Evolutionary conservation across 2,113 vertebrate species (phyloP), one percentile per base, ranked within the genome.

Genomic region (Sarotherodon lohbergeri): DNA sequence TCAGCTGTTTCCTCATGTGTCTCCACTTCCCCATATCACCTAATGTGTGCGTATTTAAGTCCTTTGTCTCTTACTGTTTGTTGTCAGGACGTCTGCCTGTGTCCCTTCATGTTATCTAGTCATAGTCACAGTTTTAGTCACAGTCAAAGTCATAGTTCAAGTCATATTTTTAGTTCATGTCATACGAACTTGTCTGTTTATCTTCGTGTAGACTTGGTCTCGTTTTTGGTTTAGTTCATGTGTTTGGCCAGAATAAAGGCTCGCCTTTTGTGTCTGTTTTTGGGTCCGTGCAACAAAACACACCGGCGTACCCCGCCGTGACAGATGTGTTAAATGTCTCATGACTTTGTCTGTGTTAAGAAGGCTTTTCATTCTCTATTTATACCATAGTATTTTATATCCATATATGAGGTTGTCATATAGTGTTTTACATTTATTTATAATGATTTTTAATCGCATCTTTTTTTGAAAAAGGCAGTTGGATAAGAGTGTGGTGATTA

Each of bases 11-110:
- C 59, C 59, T 63, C 29, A 34, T 34, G 29, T 63, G 59, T 63
- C 0, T 63, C 29, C 59, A 63, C 59, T 63, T 63, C 32, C 32
- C 17, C 5, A 4, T 34, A 63, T 63, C 59, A 63, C 9, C 59
- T 19, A 29, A 63, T 34, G 5, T 63, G 59, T 63, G 59, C 16
- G 9, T 63, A 63, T 63, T 63, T 63, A 63, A 63, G 29, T 34
- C 0, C 5, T 19, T 63, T 63, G 34, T 9, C 34, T 36, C 34
- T 36, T 36, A 63, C 29, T 11, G 59, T 63, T 36, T 0, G 29
- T 17, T 63, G 59, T 63, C 16, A 63, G 29, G 59, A 63, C 0
- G 0, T 3, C 29, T 2, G 29, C 29, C 0, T 32, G 19, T 1
- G 34, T 2, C 19, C 59, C 59, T 19, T 63, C 29, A 19, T 63